These are phyloP conservation scores for Endotricha flammealis DNA, from an alignment of 2,888 invertebrate genomes.

Conservation along the genomic window DNA sequence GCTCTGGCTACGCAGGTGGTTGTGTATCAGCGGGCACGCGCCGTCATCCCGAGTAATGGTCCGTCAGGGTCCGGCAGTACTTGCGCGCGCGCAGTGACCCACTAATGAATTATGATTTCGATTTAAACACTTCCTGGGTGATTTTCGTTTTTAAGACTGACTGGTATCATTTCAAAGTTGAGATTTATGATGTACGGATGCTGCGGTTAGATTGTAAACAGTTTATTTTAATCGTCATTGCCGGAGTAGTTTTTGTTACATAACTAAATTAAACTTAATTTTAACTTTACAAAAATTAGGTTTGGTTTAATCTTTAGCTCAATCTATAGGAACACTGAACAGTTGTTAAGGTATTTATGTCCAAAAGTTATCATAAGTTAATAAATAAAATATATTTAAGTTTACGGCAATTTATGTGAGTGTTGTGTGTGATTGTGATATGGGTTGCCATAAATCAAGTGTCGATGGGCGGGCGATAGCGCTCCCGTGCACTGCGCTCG, in stretches of 20 bases:
- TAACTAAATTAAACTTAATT: too few species aligned
- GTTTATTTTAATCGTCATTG: too few species aligned
- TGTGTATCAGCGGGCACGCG: constrained; percentile 57
- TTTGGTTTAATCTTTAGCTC: neutral
- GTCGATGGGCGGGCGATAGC: constrained; percentile 62
- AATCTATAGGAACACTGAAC: neutral
- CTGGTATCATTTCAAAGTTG: constrained; percentile 37
- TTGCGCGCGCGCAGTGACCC: constrained; percentile 61
- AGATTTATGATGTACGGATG: constrained; percentile 22
- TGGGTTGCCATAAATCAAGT: constrained; percentile 60
- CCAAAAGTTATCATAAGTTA: too few species aligned
- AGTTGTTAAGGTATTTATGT: too few species aligned
- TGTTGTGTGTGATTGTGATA: constrained; percentile 50
- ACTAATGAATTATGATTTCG: constrained; percentile 68
- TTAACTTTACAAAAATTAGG: neutral
- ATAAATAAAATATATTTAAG: constrained; percentile 32
- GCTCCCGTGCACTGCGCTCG: constrained; percentile 46
- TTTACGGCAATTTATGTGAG: constrained; percentile 30
- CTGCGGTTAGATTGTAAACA: constrained; percentile 4
- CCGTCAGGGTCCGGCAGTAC: constrained; percentile 47
- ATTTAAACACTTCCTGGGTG: constrained; percentile 59
- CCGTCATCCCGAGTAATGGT: constrained; percentile 73
- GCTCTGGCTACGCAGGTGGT: constrained; percentile 30
- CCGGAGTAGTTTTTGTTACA: too few species aligned
- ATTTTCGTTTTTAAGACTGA: constrained; percentile 44